Base-by-base conservation (phyloP, 92 coral and sea anemone genomes). In the Montipora capitata region DNA sequence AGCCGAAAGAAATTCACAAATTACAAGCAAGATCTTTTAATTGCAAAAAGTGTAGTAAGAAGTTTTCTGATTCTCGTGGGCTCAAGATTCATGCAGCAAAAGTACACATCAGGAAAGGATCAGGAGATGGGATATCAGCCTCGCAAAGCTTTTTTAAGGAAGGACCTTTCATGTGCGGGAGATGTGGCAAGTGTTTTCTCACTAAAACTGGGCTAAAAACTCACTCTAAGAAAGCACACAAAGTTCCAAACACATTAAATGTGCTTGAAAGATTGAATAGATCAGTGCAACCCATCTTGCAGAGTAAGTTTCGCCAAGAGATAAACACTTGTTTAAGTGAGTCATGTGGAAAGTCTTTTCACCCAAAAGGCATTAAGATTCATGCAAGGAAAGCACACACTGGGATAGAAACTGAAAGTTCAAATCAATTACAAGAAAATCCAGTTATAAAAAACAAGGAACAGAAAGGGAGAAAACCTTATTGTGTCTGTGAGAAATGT, bases 31-130 rank as follows among this genome's bases (percentile, higher is more conserved):
- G 9, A 61, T 2, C 67, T 61, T 61, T 61, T 8, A 17, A 16
- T 15, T 61, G 67, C 76, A 20, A 12, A 17, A 7, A 44, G 2
- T 80, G 85, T 80, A 41, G 59, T 4, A 80, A 65, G 38, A 41
- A 57, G 39, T 61, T 61, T 61, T 17, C 15, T 4, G 9, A 17
- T 61, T 20, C 67, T 15, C 20, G 2, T 4, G 35, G 67, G 13
- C 67, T 61, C 4, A 15, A 61, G 39, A 61, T 15, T 61, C 67
- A 61, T 17, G 4, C 0, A 15, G 35, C 27, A 6, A 61, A 16
- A 15, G 35, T 61, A 15, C 67, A 61, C 35, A 3, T 27, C 67
- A 61, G 35, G 20, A 61, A 61, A 61, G 27, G n/a, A 2, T 4
- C 67, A 15, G 13, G 15, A 11, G 12, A 54, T 54, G 61, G 35